Evolutionary conservation across 2,888 invertebrate species (phyloP), one percentile per base, ranked within the genome.

Genomic region (Aproaerema taeniolella): DNA sequence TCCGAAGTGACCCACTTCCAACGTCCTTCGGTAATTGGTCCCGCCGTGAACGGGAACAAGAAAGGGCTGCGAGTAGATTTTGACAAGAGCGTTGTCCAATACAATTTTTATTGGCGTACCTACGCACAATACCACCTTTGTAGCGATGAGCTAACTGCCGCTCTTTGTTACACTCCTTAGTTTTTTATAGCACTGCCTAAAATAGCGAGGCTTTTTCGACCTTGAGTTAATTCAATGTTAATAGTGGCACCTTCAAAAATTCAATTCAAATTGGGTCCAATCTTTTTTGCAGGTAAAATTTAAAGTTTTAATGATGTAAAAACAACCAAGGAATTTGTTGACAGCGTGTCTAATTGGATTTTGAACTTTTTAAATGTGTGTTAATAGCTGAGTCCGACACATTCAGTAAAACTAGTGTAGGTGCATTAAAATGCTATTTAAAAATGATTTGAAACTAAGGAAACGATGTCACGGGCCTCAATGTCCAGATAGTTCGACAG

Each of bases 1-100:
- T 86, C 82, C 85, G 86, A 86, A 86, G 82, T 86, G 86, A 85
- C 85, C 85, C 74, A 86, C 81, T 82, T 86, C 64, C 67, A 68
- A 77, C 85, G 86, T 86, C 86, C 86, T 86, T 86, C 85, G 67
- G 76, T 62, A 82, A 83, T 83, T 80, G 77, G 83, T 83, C n/a
- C n/a, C n/a, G 73, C 79, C 72, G 80, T 73, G 75, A 73, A 72
- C 79, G 80, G 85, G 83, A 85, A 81, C 80, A 81, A 83, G 82
- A 86, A 85, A 83, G 83, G 83, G 83, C 80, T 73, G 65, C 61
- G 65, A 72, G 73, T 67, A 8, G 58, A 75, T 54, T 79, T 75
- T 71, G 72, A 70, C 73, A 71, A 62, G 52, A 46, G 61, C 61
- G n/a, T n/a, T n/a, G n/a, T n/a, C n/a, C 62, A 64, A 63, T 64